Evolutionary conservation across 1,140 invertebrate genomes (phyloP).

Genomic region (Ruditapes philippinarum): DNA sequence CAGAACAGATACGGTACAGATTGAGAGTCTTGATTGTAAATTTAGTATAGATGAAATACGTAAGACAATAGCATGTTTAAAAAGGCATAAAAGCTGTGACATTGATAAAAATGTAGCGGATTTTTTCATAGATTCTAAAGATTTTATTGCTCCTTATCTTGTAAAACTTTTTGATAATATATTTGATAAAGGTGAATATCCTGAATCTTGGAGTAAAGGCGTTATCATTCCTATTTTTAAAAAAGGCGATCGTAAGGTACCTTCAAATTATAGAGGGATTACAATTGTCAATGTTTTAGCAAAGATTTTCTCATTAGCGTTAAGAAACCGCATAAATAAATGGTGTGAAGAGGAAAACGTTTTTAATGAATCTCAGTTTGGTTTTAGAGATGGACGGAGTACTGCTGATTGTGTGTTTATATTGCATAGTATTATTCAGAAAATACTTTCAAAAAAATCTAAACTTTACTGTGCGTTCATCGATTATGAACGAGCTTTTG

Average conservation of each 20-base stretch:
- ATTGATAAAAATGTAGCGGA: slow-evolving; percentile 8
- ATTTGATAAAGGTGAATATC: background rate
- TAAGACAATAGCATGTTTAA: background rate
- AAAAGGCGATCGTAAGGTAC: background rate
- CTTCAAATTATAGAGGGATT: slow-evolving; percentile 1
- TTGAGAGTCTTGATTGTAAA: background rate
- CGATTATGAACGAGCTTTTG: too few species aligned
- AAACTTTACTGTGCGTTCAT: too few species aligned
- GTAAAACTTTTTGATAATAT: slow-evolving; percentile 10
- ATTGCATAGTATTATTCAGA: too few species aligned
- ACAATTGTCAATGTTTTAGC: background rate
- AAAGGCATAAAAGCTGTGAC: slow-evolving; percentile 1
- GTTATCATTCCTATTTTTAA: background rate
- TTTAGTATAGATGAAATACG: background rate
- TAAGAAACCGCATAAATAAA: slow-evolving; percentile 17
- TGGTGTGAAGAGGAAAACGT: slow-evolving; percentile 25
- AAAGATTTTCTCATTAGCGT: slow-evolving; percentile 6
- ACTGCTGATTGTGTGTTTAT: too few species aligned
- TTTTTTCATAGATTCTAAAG: slow-evolving; percentile 27
- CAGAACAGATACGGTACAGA: background rate
- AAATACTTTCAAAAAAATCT: too few species aligned
- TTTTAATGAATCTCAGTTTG: slow-evolving; percentile 37
- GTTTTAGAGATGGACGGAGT: slow-evolving; percentile 23
- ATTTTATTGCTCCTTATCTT: slow-evolving; percentile 29
- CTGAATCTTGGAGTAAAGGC: slow-evolving; percentile 20